Evolutionary conservation across 2,888 invertebrate genomes (phyloP).

Genomic region (Cantharis rufa): DNA sequence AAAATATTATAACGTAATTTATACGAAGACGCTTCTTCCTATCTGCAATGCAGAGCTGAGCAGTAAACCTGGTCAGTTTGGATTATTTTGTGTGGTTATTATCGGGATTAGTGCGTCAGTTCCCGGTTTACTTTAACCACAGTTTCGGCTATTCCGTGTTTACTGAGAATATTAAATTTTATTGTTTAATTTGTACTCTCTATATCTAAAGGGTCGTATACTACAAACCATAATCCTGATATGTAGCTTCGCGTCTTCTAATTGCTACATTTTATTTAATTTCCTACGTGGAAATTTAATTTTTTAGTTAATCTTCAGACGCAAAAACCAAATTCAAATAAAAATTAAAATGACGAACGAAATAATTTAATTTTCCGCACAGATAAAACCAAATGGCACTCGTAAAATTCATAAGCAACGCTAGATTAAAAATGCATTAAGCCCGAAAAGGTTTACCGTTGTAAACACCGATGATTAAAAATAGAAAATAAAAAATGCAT

Average conservation of each 20-base stretch:
- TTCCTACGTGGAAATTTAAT: neutral
- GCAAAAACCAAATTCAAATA: neutral
- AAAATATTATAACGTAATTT: slow-evolving; percentile 20
- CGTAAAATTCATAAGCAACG: slow-evolving; percentile 24
- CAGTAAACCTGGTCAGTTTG: slow-evolving; percentile 35
- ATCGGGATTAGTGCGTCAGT: slow-evolving; percentile 44
- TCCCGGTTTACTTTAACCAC: slow-evolving; percentile 44
- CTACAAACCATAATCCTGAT: slow-evolving; percentile 40
- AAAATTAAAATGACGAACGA: slow-evolving; percentile 11
- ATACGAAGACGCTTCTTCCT: slow-evolving; percentile 22
- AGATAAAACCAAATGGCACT: slow-evolving; percentile 22
- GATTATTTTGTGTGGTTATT: slow-evolving; percentile 40
- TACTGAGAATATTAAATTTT: slow-evolving; percentile 49
- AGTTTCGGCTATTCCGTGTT: slow-evolving; percentile 44
- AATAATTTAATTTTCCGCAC: slow-evolving; percentile 21
- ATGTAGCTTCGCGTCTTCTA: slow-evolving; percentile 28
- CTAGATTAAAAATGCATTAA: slow-evolving; percentile 28
- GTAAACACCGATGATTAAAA: slow-evolving; percentile 20
- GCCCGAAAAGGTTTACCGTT: slow-evolving; percentile 9
- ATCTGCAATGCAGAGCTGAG: slow-evolving; percentile 33
- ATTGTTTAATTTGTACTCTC: slow-evolving; percentile 47
- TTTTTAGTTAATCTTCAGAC: neutral
- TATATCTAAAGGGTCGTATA: slow-evolving; percentile 38
- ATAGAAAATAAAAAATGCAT: slow-evolving; percentile 2
- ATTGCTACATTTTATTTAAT: slow-evolving; percentile 6